These are phyloP conservation scores for Elanus axillaris DNA, from an alignment of 2,113 vertebrate species.

Conservation along the genomic window DNA sequence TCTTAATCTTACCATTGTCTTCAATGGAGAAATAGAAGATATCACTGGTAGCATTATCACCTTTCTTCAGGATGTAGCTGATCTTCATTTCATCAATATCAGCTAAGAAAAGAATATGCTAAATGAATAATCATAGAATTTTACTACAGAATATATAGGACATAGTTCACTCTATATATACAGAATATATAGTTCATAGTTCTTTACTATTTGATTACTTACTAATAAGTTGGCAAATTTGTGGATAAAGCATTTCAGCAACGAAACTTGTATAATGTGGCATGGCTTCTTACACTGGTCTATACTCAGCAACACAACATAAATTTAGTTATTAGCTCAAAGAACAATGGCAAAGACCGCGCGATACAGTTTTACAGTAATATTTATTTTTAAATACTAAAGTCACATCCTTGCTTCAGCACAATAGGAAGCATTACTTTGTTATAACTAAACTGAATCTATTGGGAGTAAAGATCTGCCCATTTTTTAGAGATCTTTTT, in stretches of 20 bases:
- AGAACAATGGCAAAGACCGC: background rate
- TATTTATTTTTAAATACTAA: background rate
- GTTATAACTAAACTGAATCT: background rate
- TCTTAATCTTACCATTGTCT: constrained; percentile 77
- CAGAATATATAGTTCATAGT: background rate
- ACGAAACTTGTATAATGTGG: background rate
- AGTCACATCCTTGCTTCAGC: background rate
- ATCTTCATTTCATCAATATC: constrained; percentile 86
- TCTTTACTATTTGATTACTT: background rate
- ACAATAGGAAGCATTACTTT: background rate
- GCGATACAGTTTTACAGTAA: background rate
- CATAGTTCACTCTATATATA: background rate
- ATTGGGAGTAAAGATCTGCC: background rate
- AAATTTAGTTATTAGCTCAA: background rate
- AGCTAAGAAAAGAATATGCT: constrained; percentile 54
- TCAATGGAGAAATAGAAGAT: constrained; percentile 85
- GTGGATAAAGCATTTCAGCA: background rate
- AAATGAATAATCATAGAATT: background rate
- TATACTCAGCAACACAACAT: background rate
- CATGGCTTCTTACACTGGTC: background rate
- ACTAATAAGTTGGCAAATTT: background rate
- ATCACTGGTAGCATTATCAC: constrained; percentile 79
- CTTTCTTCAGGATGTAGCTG: constrained; percentile 78
- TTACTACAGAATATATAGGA: background rate
- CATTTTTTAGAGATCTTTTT: background rate